phyloP scores from a whole-genome alignment of 53 echinoderm and acorn worm species.

The Holothuria scabra region DNA sequence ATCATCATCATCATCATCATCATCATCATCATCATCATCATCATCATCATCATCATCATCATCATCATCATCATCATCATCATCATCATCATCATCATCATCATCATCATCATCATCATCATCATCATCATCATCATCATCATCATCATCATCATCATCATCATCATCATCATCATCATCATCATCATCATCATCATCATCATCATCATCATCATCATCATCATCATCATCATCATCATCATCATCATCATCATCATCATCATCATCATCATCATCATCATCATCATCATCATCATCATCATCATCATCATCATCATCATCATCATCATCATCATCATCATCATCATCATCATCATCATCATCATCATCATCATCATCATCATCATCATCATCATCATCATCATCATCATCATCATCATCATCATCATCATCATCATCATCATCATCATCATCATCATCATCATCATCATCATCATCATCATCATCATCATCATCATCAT shows the following conservation, averaged over 20 bases:
- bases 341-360: not conserved
- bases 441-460: conserved; percentile 3
- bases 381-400: not conserved
- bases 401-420: conserved; percentile 3
- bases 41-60: not conserved
- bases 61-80: conserved; percentile 3
- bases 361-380: not conserved
- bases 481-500: not conserved
- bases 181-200: not conserved
- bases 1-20: conserved; percentile 3
- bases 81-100: not conserved
- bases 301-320: not conserved
- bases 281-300: not conserved
- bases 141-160: not conserved
- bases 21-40: not conserved
- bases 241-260: not conserved
- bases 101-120: not conserved
- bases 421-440: not conserved
- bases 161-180: conserved; percentile 1
- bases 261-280: conserved; percentile 1
- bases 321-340: not conserved
- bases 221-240: conserved; percentile 4
- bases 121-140: not conserved
- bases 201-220: not conserved
- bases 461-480: not conserved